phyloP scores from a whole-genome alignment of 2,888 invertebrate species.

The Acleris holmiana region DNA sequence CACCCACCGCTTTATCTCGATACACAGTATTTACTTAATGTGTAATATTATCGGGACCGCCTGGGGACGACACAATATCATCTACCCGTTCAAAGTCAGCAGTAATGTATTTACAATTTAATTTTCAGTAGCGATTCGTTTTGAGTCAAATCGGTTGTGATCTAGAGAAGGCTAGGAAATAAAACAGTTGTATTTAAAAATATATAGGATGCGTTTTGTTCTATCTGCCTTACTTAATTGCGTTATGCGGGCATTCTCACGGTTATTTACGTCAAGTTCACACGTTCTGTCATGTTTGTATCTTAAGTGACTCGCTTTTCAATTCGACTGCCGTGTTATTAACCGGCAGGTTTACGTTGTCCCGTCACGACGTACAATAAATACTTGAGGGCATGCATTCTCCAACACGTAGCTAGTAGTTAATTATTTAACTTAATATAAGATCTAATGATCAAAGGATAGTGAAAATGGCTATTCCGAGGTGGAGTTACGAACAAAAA shows the following conservation, averaged over 20 bases:
- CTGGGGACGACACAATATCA: neutral
- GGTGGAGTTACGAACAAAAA: too few species aligned
- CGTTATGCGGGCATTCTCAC: conserved; percentile 1
- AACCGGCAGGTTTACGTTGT: too few species aligned
- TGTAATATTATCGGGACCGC: conserved; percentile 14
- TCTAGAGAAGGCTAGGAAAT: conserved; percentile 20
- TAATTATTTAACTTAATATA: too few species aligned
- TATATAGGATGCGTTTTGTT: neutral
- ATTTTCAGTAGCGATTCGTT: neutral
- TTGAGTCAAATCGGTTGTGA: neutral
- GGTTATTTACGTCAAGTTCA: neutral
- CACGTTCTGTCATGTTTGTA: too few species aligned
- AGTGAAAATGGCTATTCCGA: too few species aligned
- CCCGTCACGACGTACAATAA: too few species aligned
- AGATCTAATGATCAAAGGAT: too few species aligned
- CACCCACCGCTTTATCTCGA: conserved; percentile 35
- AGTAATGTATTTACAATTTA: neutral
- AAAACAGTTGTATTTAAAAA: neutral
- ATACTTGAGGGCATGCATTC: too few species aligned
- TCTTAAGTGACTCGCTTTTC: too few species aligned
- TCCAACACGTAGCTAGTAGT: too few species aligned
- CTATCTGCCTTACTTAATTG: neutral
- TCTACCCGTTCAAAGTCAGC: neutral
- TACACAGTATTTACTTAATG: conserved; percentile 33
- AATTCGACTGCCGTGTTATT: too few species aligned